Conservation (phyloP, 2,888 invertebrate genomes). For the Hypsopygia costalis region DNA sequence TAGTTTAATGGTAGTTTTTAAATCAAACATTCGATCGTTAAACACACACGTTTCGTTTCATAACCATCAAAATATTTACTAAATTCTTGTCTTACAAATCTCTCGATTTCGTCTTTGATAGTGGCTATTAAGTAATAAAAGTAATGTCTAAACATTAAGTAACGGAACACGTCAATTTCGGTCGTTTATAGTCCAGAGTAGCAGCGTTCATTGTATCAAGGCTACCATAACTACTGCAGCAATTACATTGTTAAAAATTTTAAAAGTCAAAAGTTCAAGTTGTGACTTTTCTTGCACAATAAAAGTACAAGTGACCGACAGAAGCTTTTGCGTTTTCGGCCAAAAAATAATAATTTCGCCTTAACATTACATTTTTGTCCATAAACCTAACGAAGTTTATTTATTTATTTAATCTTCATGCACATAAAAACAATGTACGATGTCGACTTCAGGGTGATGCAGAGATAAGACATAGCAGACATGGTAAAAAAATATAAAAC, state of each 20-base stretch:
- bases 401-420: too few relatives aligned
- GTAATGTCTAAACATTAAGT: slow-evolving; percentile 49
- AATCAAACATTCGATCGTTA: too few relatives aligned
- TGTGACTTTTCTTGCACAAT: not conserved
- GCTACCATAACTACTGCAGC: slow-evolving; percentile 6
- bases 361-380: too few relatives aligned
- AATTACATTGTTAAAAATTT: slow-evolving; percentile 10
- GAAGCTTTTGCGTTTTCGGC: too few relatives aligned
- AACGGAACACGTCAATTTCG: slow-evolving; percentile 60
- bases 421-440: too few relatives aligned
- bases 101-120: slow-evolving; percentile 46
- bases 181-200: slow-evolving; percentile 25
- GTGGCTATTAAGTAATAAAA: slow-evolving; percentile 66
- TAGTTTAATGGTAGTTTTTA: too few relatives aligned
- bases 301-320: too few relatives aligned
- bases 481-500: too few relatives aligned
- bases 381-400: too few relatives aligned
- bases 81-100: slow-evolving; percentile 20
- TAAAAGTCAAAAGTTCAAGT: slow-evolving; percentile 14
- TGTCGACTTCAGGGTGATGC: too few relatives aligned
- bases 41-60: not conserved
- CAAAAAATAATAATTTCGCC: too few relatives aligned
- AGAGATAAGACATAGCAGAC: too few relatives aligned
- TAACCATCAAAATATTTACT: slow-evolving; percentile 16
- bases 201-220: slow-evolving; percentile 6